Conservation (phyloP, 1,140 invertebrate genomes). For the Mesaphorura yosii region DNA sequence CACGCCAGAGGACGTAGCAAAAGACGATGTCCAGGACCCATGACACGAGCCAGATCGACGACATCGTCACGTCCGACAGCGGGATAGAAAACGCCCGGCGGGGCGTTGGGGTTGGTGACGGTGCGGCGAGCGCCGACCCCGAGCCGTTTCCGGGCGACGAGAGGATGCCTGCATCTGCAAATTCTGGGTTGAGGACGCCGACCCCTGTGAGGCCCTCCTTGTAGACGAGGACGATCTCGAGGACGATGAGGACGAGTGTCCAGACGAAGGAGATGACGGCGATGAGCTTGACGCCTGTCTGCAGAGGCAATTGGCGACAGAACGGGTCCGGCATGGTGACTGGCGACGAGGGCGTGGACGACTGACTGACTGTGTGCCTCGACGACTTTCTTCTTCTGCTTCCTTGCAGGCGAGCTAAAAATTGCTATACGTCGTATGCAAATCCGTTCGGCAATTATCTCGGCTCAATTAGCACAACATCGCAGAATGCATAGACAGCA, state of each 20-base stretch:
- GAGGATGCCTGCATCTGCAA: neutral
- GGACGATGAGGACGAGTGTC: neutral
- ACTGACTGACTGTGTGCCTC: too few species aligned
- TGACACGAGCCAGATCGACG: neutral
- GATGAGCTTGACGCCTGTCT: too few species aligned
- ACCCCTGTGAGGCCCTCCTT: neutral
- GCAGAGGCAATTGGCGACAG: too few species aligned
- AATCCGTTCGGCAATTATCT: too few species aligned
- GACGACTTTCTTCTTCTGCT: too few species aligned
- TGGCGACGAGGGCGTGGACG: too few species aligned
- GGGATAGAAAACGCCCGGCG: neutral
- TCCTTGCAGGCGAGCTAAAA: too few species aligned
- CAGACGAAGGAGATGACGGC: too few species aligned
- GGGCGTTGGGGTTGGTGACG: neutral
- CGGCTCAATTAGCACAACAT: too few species aligned
- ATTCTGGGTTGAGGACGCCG: neutral
- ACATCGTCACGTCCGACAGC: neutral
- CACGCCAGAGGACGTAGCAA: neutral
- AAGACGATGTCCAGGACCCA: conserved; percentile 2
- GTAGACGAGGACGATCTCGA: neutral
- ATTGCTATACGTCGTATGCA: too few species aligned
- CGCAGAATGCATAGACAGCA: too few species aligned
- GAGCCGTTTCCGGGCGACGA: neutral
- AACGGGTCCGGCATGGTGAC: too few species aligned
- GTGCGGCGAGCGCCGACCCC: neutral